phyloP scores from a whole-genome alignment of 1,140 invertebrate genomes.

The Leptinotarsa lineolata region DNA sequence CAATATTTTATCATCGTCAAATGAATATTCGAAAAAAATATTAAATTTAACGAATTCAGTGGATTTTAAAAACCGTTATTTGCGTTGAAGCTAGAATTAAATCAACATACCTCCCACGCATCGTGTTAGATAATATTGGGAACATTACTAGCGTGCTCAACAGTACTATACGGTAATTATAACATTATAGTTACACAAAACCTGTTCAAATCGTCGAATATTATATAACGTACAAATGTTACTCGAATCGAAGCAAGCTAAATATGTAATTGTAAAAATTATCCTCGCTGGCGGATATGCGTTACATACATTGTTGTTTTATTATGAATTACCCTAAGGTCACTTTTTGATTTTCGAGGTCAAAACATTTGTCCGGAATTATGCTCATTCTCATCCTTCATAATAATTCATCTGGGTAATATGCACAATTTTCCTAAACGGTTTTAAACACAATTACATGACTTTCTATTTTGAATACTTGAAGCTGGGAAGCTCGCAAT shows the following conservation, averaged over 20 bases:
- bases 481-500: no score
- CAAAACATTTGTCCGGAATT: conserved; percentile 13
- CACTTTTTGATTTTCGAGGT: conserved; percentile 22
- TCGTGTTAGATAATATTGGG: neutral
- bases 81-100: no score
- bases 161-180: conserved; percentile 3
- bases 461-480: no score
- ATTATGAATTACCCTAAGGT: conserved; percentile 10
- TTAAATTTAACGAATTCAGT: no score
- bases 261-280: conserved; percentile 26
- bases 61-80: no score
- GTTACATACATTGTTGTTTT: conserved; percentile 16
- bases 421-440: neutral
- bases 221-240: conserved; percentile 17
- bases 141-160: neutral
- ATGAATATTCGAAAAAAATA: no score
- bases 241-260: neutral
- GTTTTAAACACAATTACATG: neutral
- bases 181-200: conserved; percentile 1
- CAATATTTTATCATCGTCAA: no score
- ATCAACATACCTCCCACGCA: no score
- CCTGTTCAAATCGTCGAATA: neutral
- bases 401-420: neutral
- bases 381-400: conserved; percentile 10
- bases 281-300: conserved; percentile 20